Conservation (phyloP, 2,113 vertebrate genomes). For the Centropus bengalensis region DNA sequence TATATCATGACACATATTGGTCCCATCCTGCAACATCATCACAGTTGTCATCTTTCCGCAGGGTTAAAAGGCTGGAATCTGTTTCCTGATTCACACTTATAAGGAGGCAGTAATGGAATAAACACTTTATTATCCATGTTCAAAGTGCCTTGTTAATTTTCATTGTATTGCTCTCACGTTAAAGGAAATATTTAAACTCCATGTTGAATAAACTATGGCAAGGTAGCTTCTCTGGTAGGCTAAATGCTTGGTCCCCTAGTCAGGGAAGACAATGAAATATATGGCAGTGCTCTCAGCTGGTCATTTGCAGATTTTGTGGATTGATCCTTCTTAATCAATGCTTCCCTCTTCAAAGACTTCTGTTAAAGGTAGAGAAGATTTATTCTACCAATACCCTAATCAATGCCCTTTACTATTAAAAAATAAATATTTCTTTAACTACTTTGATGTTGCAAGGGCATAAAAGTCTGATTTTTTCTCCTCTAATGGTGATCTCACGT, state of each 20-base stretch:
- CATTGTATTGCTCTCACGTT: neutral
- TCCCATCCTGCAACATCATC: neutral
- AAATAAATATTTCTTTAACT: neutral
- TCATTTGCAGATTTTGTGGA: neutral
- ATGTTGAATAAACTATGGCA: neutral
- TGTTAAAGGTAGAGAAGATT: neutral
- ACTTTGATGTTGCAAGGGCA: neutral
- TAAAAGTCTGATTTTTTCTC: neutral
- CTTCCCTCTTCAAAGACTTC: neutral
- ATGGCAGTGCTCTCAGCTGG: neutral
- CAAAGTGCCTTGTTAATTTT: neutral
- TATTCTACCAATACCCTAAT: neutral
- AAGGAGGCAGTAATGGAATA: neutral
- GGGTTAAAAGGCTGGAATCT: neutral
- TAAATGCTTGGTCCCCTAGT: neutral
- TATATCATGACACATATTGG: too few relatives aligned
- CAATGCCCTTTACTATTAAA: neutral
- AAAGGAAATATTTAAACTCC: neutral
- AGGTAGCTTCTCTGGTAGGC: neutral
- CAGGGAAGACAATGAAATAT: fast-evolving
- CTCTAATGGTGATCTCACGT: neutral
- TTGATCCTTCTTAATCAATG: neutral
- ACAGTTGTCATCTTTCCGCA: neutral
- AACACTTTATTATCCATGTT: fast-evolving
- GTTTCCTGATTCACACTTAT: neutral